These are phyloP conservation scores for Phallusia fumigata DNA, from an alignment of 23 tunicate genomes.

Conservation along the genomic window DNA sequence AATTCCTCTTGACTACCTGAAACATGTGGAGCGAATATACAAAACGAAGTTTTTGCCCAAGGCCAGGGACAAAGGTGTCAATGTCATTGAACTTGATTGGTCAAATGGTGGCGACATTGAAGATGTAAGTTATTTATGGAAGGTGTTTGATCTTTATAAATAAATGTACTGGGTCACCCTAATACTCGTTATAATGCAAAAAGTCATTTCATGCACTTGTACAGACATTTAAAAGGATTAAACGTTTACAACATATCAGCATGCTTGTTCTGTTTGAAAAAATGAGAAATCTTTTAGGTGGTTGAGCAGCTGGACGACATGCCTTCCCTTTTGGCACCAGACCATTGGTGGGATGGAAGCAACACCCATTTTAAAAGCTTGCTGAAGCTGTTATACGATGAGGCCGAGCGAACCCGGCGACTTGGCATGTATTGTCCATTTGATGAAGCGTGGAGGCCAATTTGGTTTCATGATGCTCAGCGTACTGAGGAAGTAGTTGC, in stretches of 20 bases:
- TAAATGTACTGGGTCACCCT: too few species aligned
- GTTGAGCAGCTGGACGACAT: slow-evolving; percentile 34
- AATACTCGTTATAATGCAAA: too few species aligned
- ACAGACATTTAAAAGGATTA: too few species aligned
- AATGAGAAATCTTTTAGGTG: slow-evolving; percentile 24
- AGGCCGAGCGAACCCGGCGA: background rate
- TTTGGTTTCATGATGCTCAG: slow-evolving; percentile 17
- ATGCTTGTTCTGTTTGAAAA: too few species aligned
- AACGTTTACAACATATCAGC: too few species aligned
- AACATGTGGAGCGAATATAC: slow-evolving; percentile 55
- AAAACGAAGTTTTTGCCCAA: slow-evolving; percentile 13
- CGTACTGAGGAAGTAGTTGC: background rate
- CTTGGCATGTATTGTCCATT: slow-evolving; percentile 20
- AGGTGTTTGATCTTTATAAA: too few species aligned
- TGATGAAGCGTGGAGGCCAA: slow-evolving; percentile 35
- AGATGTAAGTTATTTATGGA: slow-evolving; percentile 12
- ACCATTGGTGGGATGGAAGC: slow-evolving; percentile 26
- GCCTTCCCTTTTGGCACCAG: slow-evolving; percentile 17
- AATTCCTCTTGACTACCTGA: slow-evolving; percentile 59
- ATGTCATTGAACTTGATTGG: slow-evolving; percentile 56
- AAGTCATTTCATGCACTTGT: too few species aligned
- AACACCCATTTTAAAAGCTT: slow-evolving; percentile 27
- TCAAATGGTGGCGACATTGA: slow-evolving; percentile 6
- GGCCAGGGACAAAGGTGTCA: slow-evolving; percentile 35
- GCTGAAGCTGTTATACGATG: slow-evolving; percentile 17